Evolutionary conservation across 1,140 invertebrate species (phyloP).

Genomic region (Cecropterus lyciades): DNA sequence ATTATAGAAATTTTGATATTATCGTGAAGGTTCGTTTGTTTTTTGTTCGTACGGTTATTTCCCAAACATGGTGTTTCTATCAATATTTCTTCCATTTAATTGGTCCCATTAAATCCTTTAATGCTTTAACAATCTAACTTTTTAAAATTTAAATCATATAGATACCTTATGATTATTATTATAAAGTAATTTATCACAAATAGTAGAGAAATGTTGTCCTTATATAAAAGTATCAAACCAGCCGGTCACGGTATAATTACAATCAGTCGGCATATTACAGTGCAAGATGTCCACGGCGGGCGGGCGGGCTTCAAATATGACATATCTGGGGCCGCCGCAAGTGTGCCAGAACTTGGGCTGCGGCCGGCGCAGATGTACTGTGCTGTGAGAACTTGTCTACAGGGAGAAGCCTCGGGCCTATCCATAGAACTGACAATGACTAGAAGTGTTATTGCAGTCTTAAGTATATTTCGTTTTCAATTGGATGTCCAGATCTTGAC

Average conservation of each 20-base stretch:
- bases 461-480: background rate
- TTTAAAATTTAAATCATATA: too few species aligned
- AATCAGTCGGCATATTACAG: slow-evolving; percentile 62
- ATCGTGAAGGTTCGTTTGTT: too few species aligned
- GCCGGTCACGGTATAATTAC: slow-evolving; percentile 43
- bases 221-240: slow-evolving; percentile 45
- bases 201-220: slow-evolving; percentile 7
- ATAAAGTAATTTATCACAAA: too few species aligned
- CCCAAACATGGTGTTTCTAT: too few species aligned
- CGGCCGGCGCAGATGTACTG: slow-evolving; percentile 68
- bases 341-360: slow-evolving; percentile 70
- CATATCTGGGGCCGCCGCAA: slow-evolving; percentile 71
- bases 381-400: slow-evolving; percentile 60
- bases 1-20: too few species aligned
- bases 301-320: slow-evolving; percentile 62
- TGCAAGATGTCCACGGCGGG: slow-evolving; percentile 54
- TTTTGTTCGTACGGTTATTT: too few species aligned
- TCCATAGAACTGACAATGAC: slow-evolving; percentile 20
- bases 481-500: too few species aligned
- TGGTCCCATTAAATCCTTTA: too few species aligned
- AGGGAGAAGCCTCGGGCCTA: slow-evolving; percentile 22
- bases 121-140: too few species aligned
- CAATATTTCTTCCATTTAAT: too few species aligned
- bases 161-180: too few species aligned
- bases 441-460: background rate